Percentiles rank a stretch among this genome's conserved stretches.
Conservation (phyloP, 2,888 invertebrate genomes). For the Drosophila tripunctata region DNA sequence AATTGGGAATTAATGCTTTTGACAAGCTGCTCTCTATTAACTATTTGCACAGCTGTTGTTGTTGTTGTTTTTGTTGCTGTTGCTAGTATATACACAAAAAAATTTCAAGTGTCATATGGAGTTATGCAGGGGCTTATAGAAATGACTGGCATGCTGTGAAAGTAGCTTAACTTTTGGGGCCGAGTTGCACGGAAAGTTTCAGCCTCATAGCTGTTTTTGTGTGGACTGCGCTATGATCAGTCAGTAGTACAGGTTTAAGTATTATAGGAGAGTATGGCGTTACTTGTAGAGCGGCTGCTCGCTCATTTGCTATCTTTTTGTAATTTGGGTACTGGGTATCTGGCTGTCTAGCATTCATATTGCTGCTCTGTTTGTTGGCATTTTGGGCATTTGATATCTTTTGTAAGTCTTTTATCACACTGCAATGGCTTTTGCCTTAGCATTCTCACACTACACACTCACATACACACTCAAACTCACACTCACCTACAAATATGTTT, state of each 20-base stretch:
- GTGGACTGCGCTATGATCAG: too few relatives aligned
- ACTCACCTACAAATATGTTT: conserved; percentile 5
- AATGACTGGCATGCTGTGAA: conserved; percentile 37
- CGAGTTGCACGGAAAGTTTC: too few relatives aligned
- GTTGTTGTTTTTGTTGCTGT: background rate
- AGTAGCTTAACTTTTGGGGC: background rate
- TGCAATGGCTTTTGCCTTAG: conserved; percentile 46
- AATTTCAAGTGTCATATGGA: conserved; percentile 45
- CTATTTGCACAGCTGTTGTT: conserved; percentile 33
- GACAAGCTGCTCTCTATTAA: conserved; percentile 77
- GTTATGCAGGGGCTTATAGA: conserved; percentile 19
- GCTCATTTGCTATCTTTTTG: background rate
- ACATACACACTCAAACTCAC: conserved; percentile 8
- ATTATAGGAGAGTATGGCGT: too few relatives aligned
- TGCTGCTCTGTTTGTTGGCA: conserved; percentile 14
- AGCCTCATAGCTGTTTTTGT: too few relatives aligned
- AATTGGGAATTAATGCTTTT: conserved; percentile 84
- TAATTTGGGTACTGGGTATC: conserved; percentile 27
- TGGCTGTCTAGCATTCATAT: background rate
- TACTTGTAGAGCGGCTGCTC: too few relatives aligned
- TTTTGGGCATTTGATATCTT: conserved; percentile 71
- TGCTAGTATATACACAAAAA: conserved; percentile 16
- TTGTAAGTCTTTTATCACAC: conserved; percentile 62
- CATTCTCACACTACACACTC: conserved; percentile 41
- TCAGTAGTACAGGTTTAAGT: too few relatives aligned